phyloP scores from a whole-genome alignment of 2,797 vertebrate species.

The Typhlichthys eigenmanni region DNA sequence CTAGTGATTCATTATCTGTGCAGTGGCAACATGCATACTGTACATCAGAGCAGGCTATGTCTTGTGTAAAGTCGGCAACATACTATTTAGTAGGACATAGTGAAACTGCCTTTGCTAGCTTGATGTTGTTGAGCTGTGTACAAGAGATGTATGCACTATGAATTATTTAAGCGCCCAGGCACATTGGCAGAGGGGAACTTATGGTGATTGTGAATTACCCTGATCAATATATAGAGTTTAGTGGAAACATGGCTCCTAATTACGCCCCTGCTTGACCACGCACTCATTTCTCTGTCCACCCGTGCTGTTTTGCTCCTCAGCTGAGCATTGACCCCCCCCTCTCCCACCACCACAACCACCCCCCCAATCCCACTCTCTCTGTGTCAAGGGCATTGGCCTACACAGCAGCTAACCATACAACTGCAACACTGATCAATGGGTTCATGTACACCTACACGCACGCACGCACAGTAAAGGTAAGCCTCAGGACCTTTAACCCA shows the following conservation, averaged over 20 bases:
- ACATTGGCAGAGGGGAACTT: conserved; percentile 47
- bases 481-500: conserved; percentile 62
- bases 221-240: conserved; percentile 68
- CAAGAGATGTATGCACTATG: conserved; percentile 41
- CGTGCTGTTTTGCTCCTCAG: conserved; percentile 46
- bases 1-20: conserved; percentile 14
- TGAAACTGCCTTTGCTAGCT: background rate
- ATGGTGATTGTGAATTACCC: conserved; percentile 61
- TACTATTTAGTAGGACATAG: background rate
- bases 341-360: conserved; percentile 35
- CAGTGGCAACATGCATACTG: conserved; percentile 1
- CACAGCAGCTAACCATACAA: conserved; percentile 41
- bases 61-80: background rate
- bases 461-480: conserved; percentile 53
- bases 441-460: conserved; percentile 21
- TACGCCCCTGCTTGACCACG: conserved; percentile 64
- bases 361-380: conserved; percentile 44
- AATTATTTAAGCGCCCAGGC: conserved; percentile 57
- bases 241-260: conserved; percentile 63
- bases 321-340: no score
- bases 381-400: conserved; percentile 58
- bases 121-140: background rate
- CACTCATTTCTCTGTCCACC: conserved; percentile 57
- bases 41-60: background rate
- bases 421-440: conserved; percentile 62